A percentile compares a stretch with the other conserved stretches of the same genome.
These are phyloP conservation scores for Aselliscus stoliczkanus DNA, from an alignment of 2,797 vertebrate species.

Conservation along the genomic window DNA sequence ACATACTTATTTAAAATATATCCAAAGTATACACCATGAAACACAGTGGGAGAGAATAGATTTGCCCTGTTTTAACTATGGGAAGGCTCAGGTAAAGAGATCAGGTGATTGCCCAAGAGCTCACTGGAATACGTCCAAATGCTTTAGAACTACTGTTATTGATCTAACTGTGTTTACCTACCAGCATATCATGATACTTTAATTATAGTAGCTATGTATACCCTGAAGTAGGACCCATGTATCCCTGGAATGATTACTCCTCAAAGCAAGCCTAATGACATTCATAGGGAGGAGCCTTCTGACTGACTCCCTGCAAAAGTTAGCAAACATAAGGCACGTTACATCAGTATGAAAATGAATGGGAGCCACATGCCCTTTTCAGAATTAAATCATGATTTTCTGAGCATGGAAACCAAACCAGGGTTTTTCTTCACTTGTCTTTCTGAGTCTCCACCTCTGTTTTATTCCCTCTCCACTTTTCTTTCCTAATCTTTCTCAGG, in stretches of 20 bases:
- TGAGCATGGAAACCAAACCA: not conserved
- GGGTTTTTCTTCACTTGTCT: not conserved
- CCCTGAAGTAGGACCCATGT: not conserved
- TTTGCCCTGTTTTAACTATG: not conserved
- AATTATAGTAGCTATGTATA: not conserved
- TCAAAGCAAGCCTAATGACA: not conserved
- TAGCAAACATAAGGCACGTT: not conserved
- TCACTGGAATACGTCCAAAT: not conserved
- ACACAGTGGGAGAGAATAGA: not conserved
- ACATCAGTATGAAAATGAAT: not conserved
- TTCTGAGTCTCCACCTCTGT: not conserved
- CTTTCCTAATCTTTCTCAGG: not conserved
- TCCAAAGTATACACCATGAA: not conserved
- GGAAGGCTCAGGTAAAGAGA: not conserved
- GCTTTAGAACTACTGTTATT: not conserved
- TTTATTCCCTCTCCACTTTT: not conserved
- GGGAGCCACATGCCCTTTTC: not conserved
- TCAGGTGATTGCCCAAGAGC: not conserved
- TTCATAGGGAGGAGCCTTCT: not conserved
- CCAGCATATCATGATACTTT: not conserved
- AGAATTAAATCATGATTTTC: not conserved
- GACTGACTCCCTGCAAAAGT: not conserved
- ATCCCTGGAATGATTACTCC: not conserved
- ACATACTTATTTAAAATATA: conserved; percentile 3
- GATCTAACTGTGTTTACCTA: not conserved